Conservation (phyloP, 2,797 vertebrate species). For the Sphenodon punctatus region DNA sequence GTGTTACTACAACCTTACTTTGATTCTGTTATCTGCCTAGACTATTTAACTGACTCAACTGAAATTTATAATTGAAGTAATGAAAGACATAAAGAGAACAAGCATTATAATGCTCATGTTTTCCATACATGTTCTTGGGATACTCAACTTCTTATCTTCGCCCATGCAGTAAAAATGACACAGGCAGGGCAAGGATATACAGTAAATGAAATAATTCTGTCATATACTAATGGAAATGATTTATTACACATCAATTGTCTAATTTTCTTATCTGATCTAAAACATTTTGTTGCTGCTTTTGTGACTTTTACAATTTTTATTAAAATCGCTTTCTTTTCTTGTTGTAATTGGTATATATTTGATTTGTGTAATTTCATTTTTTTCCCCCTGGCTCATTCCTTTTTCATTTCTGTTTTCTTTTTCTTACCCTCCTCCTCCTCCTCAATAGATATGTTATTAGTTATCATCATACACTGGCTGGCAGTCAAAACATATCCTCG, state of each 20-base stretch:
- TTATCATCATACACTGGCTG: conserved; percentile 1
- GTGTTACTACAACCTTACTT: not conserved
- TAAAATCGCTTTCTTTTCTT: conserved; percentile 51
- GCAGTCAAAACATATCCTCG: not conserved
- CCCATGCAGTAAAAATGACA: not conserved
- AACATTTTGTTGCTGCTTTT: conserved; percentile 36
- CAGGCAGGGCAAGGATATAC: not conserved
- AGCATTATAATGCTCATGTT: not conserved
- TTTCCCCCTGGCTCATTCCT: not conserved
- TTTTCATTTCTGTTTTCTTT: not conserved
- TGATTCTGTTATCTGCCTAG: not conserved
- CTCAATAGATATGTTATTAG: not conserved
- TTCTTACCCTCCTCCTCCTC: no score
- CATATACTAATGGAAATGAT: not conserved
- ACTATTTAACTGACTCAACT: not conserved
- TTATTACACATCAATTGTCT: not conserved
- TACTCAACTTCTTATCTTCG: not conserved
- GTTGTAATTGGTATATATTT: conserved; percentile 27
- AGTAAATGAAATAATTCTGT: not conserved
- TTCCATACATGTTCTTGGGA: not conserved
- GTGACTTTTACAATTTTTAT: conserved; percentile 52
- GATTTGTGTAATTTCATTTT: conserved; percentile 22
- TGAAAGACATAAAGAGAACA: not conserved
- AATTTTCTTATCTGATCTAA: conserved; percentile 24
- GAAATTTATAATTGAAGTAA: not conserved